phyloP scores from a whole-genome alignment of 2,797 vertebrate genomes.

The Acrocephalus scirpaceus region DNA sequence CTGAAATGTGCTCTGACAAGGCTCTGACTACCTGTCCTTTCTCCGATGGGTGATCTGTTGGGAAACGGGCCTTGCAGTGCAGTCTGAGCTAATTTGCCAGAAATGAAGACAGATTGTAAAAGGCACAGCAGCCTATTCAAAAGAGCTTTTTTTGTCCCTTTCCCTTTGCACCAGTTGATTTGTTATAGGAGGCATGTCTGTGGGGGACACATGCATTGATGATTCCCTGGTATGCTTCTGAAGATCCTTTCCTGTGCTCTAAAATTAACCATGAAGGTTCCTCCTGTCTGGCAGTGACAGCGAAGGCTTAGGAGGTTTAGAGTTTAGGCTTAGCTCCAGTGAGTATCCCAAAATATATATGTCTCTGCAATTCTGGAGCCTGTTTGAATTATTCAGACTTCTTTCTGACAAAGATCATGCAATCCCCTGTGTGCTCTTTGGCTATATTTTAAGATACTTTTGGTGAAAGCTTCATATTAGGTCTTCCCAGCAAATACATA shows the following conservation, averaged over 20 bases:
- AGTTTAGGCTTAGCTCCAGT: background rate
- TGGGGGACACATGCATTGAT: background rate
- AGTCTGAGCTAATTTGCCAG: background rate
- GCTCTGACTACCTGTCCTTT: background rate
- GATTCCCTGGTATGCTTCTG: background rate
- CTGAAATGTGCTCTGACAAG: background rate
- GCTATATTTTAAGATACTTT: background rate
- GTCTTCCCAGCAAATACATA: conserved; percentile 7
- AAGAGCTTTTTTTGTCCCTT: background rate
- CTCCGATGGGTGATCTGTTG: background rate
- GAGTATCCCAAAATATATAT: background rate
- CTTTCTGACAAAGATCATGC: background rate
- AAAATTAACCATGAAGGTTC: background rate
- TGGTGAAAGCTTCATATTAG: background rate
- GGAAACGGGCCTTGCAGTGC: background rate
- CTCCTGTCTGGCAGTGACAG: conserved; percentile 1
- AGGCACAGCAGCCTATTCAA: background rate
- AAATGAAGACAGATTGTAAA: background rate
- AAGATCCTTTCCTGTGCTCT: background rate
- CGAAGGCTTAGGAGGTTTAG: background rate
- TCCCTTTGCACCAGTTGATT: background rate
- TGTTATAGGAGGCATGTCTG: background rate
- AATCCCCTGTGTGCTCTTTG: background rate
- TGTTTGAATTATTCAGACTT: conserved; percentile 11
- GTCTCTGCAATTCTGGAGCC: background rate